These are phyloP conservation scores for Pteropus rufus DNA, from an alignment of 2,797 vertebrate species.

Conservation along the genomic window DNA sequence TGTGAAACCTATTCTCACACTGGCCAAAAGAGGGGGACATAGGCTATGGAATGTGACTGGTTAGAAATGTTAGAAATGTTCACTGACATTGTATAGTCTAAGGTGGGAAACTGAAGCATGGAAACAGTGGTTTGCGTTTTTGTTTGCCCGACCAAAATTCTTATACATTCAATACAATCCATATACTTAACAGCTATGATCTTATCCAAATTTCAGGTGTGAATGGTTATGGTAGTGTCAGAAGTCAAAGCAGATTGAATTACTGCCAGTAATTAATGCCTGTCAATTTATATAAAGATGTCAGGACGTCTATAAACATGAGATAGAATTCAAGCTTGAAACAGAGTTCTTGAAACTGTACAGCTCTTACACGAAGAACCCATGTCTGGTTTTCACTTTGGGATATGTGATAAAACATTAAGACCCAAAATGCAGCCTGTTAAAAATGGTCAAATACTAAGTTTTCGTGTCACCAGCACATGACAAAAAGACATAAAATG, in stretches of 20 bases:
- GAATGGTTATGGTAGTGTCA: neutral
- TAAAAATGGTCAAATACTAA: neutral
- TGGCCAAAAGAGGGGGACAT: neutral
- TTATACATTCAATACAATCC: neutral
- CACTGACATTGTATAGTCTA: neutral
- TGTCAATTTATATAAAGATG: neutral
- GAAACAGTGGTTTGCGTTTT: neutral
- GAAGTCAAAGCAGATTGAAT: neutral
- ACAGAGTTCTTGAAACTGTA: neutral
- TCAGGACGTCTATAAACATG: neutral
- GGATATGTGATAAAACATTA: neutral
- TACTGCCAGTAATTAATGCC: neutral
- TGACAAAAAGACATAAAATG: neutral
- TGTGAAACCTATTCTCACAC: neutral
- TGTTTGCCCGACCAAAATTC: neutral
- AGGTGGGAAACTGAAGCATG: neutral
- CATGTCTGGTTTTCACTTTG: neutral
- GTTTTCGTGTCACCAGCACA: neutral
- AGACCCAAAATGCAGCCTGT: neutral
- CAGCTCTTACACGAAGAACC: neutral
- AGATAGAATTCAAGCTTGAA: neutral
- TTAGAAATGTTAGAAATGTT: neutral
- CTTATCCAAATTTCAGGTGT: neutral
- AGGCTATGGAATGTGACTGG: neutral
- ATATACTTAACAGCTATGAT: neutral